Base-by-base conservation (phyloP, 1,140 invertebrate species). In the Leucophenga varia region DNA sequence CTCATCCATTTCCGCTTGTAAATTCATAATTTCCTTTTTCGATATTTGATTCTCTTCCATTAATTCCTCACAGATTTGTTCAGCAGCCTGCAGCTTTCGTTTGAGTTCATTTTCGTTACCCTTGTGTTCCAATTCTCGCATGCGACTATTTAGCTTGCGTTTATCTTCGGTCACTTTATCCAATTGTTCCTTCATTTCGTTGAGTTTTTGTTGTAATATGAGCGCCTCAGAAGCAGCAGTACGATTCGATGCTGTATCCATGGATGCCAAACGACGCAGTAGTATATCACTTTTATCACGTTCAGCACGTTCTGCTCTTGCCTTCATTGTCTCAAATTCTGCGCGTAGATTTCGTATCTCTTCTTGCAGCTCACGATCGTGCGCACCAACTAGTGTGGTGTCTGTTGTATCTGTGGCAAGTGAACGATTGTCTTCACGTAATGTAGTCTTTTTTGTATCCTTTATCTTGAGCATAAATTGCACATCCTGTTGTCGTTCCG, bases 1-100 rank as follows among this genome's bases (percentile, higher is more conserved):
- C 78, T 99, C 95, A 68, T 98, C 95, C 77, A 98, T 95, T 80
- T 98, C 95, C 46, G 94, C 90, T 67, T 95, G 91, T 61, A 98
- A 79, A 61, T 96, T 91, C 39, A 89, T 78, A 14, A 98, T 85
- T 74, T 99, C 95, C 56, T 91, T 89, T 65, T 95, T 95, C 78
- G 97, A 89, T 37, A 92, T 88, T 68, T 96, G 90, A 78, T 98
- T 98, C 76, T 98, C 96, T 63, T 97, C 91, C 86, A 93, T 92
- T 2, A 98, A 78, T 54, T 93, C 90, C 72, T 96, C 91, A 64
- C 91, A 91, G 2, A 95, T 79, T 37, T 86, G 88, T 78, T 97
- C 93, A 1, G 91, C 88, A 13, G 89, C 87, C 43, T 87, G 76
- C 13, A 94, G 74, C 76, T 95, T 94, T 1, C 87, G 84, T 52